Percentiles rank a stretch among this genome's conserved stretches.
Evolutionary conservation across 2,888 invertebrate species (phyloP).

Genomic region (Campoletis raptor): DNA sequence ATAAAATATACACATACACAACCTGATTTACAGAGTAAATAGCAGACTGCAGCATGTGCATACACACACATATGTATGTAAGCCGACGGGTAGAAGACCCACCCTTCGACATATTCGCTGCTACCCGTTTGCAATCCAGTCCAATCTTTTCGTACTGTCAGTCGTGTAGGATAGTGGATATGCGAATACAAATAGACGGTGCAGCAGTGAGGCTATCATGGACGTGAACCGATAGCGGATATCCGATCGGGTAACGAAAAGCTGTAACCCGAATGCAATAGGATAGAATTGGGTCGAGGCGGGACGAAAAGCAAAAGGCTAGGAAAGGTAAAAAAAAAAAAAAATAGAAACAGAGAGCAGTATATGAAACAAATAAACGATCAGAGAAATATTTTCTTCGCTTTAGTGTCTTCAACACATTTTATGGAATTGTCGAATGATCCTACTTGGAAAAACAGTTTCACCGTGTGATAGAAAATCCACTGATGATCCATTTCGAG

Average conservation of each 20-base stretch:
- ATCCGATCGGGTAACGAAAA: conserved; percentile 33
- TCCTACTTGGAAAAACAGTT: neutral
- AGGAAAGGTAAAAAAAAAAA: neutral
- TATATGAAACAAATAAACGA: neutral
- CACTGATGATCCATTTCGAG: neutral
- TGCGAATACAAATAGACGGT: conserved; percentile 21
- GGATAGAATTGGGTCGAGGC: conserved; percentile 47
- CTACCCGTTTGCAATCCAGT: conserved; percentile 14
- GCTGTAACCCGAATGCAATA: conserved; percentile 47
- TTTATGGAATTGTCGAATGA: neutral
- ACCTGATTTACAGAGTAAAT: conserved; percentile 61
- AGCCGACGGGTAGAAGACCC: neutral
- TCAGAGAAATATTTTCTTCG: neutral
- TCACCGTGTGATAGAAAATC: neutral
- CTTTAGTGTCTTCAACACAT: neutral
- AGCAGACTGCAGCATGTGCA: conserved; percentile 5
- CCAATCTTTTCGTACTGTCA: conserved; percentile 29
- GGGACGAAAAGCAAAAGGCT: conserved; percentile 3
- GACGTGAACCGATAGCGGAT: conserved; percentile 26
- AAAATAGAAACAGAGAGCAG: neutral
- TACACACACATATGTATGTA: neutral
- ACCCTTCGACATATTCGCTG: conserved; percentile 18
- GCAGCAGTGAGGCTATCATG: conserved; percentile 10
- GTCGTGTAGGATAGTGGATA: neutral
- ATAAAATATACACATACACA: conserved; percentile 4